Base-by-base conservation (phyloP, 2,113 vertebrate species). In the Nycticebus coucang region DNA sequence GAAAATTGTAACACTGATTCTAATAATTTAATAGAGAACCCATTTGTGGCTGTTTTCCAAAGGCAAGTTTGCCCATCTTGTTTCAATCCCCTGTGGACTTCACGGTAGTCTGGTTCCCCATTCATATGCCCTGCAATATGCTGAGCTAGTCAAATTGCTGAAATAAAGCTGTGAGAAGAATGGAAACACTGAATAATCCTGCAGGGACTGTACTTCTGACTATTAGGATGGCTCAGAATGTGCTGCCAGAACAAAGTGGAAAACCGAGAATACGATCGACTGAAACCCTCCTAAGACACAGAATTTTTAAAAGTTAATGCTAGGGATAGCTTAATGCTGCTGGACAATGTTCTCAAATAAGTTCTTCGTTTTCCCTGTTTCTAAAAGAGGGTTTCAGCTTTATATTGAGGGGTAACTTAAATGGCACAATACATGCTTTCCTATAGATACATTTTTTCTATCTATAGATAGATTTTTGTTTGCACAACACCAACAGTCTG, bases 11-110 rank as follows among this genome's bases (percentile, higher is more conserved):
- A 69, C 19, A 0, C 7, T 87, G 68, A 55, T 24, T 74, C 37
- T 41, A 64, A 60, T 64, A 92, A 41, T 94, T 89, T 89, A 82
- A 75, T 45, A 82, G 0, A 62, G 7, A 79, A 55, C 11, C 24
- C 15, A 59, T 62, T 45, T 79, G 37, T 77, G 21, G 8, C 33
- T 28, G 9, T 60, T 95, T 95, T 83, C 72, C 77, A 81, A 71
- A 83, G 53, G 57, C 24, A 66, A 87, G 68, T 55, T 30, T 66
- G 33, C 79, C 22, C 30, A 26, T 15, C 41, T 26, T 26, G 41
- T 26, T 45, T 60, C 59, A 7, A 18, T 78, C 60, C 4, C 24
- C 68, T 50, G 30, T 1, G 26, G 30, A 45, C 33, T 15, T 53
- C 1, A 6, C 30, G 7, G 6, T 21, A 3, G 11, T 28, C 19